A percentile compares a stretch with the other conserved stretches of the same genome.
Evolutionary conservation across 2,888 invertebrate species (phyloP).

Genomic region (Sarcophaga carnaria): DNA sequence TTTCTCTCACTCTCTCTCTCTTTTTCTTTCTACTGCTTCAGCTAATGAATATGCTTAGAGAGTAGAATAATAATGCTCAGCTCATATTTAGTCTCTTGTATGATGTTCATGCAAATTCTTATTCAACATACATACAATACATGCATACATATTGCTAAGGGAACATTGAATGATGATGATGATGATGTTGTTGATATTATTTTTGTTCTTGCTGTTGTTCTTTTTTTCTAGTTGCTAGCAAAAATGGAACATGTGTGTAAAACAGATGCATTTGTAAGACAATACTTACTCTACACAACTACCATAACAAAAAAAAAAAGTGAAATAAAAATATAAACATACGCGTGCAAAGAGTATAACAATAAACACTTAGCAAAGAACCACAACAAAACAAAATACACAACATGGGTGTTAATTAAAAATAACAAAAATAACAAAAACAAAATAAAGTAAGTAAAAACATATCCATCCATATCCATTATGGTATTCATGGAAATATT

Average conservation of each 20-base stretch:
- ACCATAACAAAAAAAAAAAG: too few species aligned
- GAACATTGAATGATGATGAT: not conserved
- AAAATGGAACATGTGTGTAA: not conserved
- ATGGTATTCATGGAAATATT: too few species aligned
- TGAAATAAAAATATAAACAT: too few species aligned
- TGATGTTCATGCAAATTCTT: slow-evolving; percentile 49
- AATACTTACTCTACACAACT: too few species aligned
- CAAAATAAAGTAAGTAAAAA: not conserved
- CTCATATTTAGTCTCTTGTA: slow-evolving; percentile 14
- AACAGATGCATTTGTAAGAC: not conserved
- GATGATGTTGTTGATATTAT: not conserved
- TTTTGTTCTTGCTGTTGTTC: not conserved
- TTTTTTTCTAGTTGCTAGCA: too few species aligned
- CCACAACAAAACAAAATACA: slow-evolving; percentile 4
- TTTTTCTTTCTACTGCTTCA: not conserved
- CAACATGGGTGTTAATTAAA: slow-evolving; percentile 22
- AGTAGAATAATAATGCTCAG: slow-evolving; percentile 10
- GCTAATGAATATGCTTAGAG: too few species aligned
- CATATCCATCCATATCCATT: too few species aligned
- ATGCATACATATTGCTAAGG: not conserved
- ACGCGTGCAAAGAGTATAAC: not conserved
- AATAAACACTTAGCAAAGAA: slow-evolving; percentile 7
- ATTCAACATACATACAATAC: slow-evolving; percentile 33
- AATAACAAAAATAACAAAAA: not conserved
- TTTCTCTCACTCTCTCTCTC: not conserved